These are phyloP conservation scores for Silurus meridionalis DNA, from an alignment of 2,113 vertebrate genomes.

Conservation along the genomic window DNA sequence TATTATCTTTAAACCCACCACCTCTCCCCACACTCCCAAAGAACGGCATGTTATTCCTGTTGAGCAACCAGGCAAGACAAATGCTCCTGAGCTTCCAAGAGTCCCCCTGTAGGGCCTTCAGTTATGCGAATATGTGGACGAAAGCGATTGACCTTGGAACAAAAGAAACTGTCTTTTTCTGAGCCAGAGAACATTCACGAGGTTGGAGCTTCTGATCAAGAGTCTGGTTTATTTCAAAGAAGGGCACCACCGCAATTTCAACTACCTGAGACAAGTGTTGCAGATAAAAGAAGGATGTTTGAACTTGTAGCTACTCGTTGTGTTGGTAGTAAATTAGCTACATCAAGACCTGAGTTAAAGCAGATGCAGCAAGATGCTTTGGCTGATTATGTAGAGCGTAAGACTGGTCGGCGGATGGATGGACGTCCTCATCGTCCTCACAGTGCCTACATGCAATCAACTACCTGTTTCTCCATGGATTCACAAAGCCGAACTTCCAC, in stretches of 20 bases:
- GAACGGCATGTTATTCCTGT: conserved; percentile 83
- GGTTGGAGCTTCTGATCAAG: conserved; percentile 79
- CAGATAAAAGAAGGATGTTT: conserved; percentile 85
- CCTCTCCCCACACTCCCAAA: conserved; percentile 82
- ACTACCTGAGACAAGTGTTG: conserved; percentile 79
- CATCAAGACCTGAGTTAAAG: conserved; percentile 79
- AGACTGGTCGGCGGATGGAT: conserved; percentile 72
- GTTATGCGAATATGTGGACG: conserved; percentile 79
- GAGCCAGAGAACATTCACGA: conserved; percentile 95
- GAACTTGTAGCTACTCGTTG: conserved; percentile 74
- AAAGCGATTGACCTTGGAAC: conserved; percentile 80
- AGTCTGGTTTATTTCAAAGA: conserved; percentile 61
- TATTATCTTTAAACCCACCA: conserved; percentile 55
- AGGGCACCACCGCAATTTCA: conserved; percentile 59
- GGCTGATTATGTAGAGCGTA: conserved; percentile 86
- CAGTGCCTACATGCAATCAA: conserved; percentile 72
- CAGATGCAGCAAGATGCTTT: conserved; percentile 90
- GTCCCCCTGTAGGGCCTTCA: conserved; percentile 60
- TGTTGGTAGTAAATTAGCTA: conserved; percentile 63
- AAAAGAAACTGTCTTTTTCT: conserved; percentile 92
- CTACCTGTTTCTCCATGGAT: conserved; percentile 61
- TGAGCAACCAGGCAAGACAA: conserved; percentile 44
- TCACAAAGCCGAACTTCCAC: conserved; percentile 74
- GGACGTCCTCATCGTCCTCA: conserved; percentile 68
- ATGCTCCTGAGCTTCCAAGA: conserved; percentile 64